Percentiles rank a stretch among this genome's conserved stretches.
phyloP scores from a whole-genome alignment of 2,797 vertebrate species.

The Todus mexicanus region DNA sequence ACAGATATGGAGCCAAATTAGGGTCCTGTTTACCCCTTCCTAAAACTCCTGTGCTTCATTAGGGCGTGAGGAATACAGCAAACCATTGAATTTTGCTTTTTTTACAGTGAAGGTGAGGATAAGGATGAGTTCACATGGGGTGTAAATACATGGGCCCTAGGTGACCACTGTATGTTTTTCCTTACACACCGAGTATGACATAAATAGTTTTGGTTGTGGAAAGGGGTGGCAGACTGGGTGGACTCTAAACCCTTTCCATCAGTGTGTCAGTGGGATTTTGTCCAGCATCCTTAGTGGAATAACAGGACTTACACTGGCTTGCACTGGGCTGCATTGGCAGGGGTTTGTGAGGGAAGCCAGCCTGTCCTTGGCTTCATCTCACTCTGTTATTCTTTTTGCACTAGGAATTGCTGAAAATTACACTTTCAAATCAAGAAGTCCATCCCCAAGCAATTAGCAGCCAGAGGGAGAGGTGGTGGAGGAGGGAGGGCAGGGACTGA shows the following conservation, averaged over 20 bases:
- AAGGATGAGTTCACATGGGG: background rate
- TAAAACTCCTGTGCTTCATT: background rate
- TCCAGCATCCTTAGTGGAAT: background rate
- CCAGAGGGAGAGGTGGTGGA: background rate
- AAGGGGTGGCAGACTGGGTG: background rate
- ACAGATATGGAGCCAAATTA: background rate
- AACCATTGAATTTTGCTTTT: background rate
- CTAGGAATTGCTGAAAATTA: background rate
- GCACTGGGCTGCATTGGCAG: background rate
- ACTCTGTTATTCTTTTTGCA: background rate
- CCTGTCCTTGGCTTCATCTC: background rate
- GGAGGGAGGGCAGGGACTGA: background rate
- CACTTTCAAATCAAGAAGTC: background rate
- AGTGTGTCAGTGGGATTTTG: background rate
- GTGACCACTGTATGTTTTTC: background rate
- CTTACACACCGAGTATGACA: background rate
- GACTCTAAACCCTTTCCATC: background rate
- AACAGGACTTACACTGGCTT: background rate
- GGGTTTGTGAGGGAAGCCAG: background rate
- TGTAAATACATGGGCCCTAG: background rate
- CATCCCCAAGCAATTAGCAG: background rate
- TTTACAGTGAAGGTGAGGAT: background rate
- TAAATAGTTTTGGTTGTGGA: background rate
- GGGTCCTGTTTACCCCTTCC: background rate
- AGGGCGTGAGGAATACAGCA: background rate